A percentile compares a stretch with the other conserved stretches of the same genome.
Evolutionary conservation across 2,797 vertebrate genomes (phyloP).

Genomic region (Chaetophractus vellerosus): DNA sequence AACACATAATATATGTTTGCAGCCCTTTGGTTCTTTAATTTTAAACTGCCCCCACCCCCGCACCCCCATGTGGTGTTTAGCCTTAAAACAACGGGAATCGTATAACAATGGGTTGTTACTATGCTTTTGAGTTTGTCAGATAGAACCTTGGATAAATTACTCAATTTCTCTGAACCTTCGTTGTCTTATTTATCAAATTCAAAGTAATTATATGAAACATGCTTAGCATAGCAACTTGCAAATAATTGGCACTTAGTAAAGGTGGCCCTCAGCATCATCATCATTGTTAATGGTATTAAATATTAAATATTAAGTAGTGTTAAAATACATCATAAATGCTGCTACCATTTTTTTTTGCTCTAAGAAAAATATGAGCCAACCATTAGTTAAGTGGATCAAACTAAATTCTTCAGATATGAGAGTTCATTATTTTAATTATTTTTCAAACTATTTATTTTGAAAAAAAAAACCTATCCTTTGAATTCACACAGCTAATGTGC

Average conservation of each 20-base stretch:
- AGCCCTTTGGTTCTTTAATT: background rate
- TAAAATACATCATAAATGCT: background rate
- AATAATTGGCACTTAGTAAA: background rate
- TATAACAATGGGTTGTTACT: background rate
- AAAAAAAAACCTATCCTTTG: background rate
- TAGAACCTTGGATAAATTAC: background rate
- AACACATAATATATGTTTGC: background rate
- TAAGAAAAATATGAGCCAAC: background rate
- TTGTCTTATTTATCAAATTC: background rate
- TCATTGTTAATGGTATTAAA: background rate
- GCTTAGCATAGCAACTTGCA: background rate
- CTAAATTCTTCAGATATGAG: background rate
- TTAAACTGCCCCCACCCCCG: background rate
- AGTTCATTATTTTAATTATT: background rate
- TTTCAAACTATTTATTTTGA: background rate
- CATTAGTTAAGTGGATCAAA: background rate
- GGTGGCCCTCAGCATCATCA: background rate
- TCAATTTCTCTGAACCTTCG: background rate
- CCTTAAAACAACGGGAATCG: background rate
- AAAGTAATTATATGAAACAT: constrained; percentile 2
- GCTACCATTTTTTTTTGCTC: background rate
- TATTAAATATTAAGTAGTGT: background rate
- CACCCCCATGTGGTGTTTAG: background rate
- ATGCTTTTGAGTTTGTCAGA: background rate
- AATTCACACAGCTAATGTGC: background rate